phyloP scores from a whole-genome alignment of 2,797 vertebrate genomes.

The Hephaestus fuliginosus region DNA sequence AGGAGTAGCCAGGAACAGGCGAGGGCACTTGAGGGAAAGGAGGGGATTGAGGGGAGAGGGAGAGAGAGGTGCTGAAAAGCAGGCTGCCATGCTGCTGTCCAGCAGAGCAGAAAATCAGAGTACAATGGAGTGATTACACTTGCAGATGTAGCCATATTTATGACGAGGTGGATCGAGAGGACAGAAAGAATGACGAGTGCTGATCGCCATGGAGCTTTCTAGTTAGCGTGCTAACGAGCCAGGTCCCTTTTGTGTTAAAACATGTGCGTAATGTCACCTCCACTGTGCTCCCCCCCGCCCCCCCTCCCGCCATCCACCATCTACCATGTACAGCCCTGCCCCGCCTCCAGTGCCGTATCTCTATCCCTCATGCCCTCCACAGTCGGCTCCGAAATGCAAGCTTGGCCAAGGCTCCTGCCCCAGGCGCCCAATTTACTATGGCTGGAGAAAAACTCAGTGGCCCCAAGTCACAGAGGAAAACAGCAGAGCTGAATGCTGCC shows the following conservation, averaged over 20 bases:
- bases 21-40: slow-evolving; percentile 85
- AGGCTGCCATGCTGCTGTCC: slow-evolving; percentile 89
- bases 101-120: slow-evolving; percentile 98
- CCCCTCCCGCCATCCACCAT: slow-evolving; percentile 31
- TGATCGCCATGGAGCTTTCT: slow-evolving; percentile 75
- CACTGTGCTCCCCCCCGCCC: slow-evolving; percentile 42
- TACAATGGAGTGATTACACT: slow-evolving; percentile 98
- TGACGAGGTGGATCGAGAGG: slow-evolving; percentile 62
- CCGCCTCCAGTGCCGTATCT: slow-evolving; percentile 76
- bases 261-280: slow-evolving; percentile 75
- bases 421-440: slow-evolving; percentile 82
- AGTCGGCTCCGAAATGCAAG: slow-evolving; percentile 75
- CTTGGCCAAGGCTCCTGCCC: slow-evolving; percentile 78
- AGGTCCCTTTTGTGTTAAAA: slow-evolving; percentile 77
- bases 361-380: slow-evolving; percentile 81
- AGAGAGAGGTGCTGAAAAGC: slow-evolving; percentile 91
- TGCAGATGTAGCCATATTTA: slow-evolving; percentile 97
- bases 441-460: slow-evolving; percentile 78
- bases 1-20: slow-evolving; percentile 82
- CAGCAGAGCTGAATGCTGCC: slow-evolving; percentile 67
- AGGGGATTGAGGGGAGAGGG: slow-evolving; percentile 75
- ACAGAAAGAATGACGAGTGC: slow-evolving; percentile 57
- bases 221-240: slow-evolving; percentile 79
- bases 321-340: slow-evolving; percentile 20
- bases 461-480: slow-evolving; percentile 75